Conservation (phyloP, 2,797 vertebrate species). For the Eupleurogrammus muticus region DNA sequence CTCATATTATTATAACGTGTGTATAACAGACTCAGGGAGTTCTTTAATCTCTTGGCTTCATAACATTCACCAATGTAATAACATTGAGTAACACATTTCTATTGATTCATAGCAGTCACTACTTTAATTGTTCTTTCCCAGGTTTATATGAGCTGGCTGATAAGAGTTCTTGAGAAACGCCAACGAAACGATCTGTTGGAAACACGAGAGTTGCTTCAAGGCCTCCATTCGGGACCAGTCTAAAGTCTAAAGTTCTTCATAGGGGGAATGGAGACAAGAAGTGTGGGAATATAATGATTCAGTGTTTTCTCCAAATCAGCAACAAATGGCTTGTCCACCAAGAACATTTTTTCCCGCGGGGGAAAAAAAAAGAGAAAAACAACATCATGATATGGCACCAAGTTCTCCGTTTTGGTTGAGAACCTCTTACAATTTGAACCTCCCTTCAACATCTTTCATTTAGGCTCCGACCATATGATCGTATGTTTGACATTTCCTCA, state of each 20-base stretch:
- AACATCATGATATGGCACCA: background rate
- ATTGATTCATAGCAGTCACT: conserved; percentile 22
- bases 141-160: conserved; percentile 29
- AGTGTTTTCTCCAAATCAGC: background rate
- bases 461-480: background rate
- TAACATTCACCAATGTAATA: too few species aligned
- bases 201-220: conserved; percentile 11
- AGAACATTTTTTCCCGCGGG: background rate
- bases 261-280: background rate
- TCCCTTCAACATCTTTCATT: background rate
- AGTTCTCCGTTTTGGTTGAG: background rate
- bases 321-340: background rate
- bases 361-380: too few species aligned
- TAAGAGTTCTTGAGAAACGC: conserved; percentile 49
- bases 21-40: too few species aligned
- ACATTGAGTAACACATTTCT: background rate
- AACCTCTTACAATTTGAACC: background rate
- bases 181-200: conserved; percentile 1
- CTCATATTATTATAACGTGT: too few species aligned
- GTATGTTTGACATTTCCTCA: conserved; percentile 41
- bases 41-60: too few species aligned
- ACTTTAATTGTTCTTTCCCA: conserved; percentile 24
- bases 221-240: conserved; percentile 10
- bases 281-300: background rate
- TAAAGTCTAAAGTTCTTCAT: conserved; percentile 32